phyloP scores from a whole-genome alignment of 30 jellyfish, hydroid and myxozoan species.

The Aurelia coerulea region DNA sequence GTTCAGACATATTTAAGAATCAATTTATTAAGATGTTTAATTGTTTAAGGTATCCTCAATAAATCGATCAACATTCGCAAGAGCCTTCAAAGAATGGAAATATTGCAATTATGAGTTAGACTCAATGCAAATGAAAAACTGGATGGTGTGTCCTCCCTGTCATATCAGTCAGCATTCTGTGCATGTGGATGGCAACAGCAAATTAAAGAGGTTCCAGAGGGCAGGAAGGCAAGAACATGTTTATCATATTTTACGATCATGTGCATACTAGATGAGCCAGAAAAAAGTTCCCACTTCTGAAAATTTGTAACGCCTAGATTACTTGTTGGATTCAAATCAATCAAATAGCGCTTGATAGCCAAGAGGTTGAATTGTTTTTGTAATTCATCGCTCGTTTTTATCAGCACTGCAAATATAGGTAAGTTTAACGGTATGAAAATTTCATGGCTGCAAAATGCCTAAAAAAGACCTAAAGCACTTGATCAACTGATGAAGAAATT shows the following conservation, averaged over 20 bases:
- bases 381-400: no score
- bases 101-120: conserved; percentile 52
- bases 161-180: conserved; percentile 33
- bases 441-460: no score
- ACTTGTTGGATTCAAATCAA: no score
- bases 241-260: background rate
- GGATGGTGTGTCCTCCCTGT: conserved; percentile 60
- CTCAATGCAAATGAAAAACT: conserved; percentile 21
- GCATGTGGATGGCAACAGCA: conserved; percentile 61
- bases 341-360: no score
- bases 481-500: no score
- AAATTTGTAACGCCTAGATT: no score
- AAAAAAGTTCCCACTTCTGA: no score
- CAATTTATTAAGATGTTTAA: background rate
- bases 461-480: no score
- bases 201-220: conserved; percentile 29
- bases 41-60: conserved; percentile 1
- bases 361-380: no score
- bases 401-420: no score
- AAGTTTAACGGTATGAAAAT: no score
- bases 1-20: background rate
- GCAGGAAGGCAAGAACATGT: conserved; percentile 41
- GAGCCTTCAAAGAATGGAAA: conserved; percentile 65
- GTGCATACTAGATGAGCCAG: no score
- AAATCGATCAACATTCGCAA: conserved; percentile 23